Base-by-base conservation (phyloP, 2,113 vertebrate genomes). In the Oryzias melastigma region DNA sequence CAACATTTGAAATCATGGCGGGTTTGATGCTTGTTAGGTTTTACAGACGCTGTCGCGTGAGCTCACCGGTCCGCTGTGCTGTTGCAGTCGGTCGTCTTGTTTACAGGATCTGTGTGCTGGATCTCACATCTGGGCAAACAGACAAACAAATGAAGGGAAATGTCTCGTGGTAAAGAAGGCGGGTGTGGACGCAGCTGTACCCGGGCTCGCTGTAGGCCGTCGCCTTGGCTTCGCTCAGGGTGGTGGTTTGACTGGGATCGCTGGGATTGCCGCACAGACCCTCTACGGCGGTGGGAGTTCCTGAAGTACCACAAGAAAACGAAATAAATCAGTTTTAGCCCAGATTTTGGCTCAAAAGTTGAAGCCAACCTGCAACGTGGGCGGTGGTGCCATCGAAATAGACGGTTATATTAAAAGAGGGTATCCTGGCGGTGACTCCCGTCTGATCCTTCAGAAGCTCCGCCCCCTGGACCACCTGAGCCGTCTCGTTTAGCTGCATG, bases 91-190 rank as follows among this genome's bases (percentile, higher is more conserved):
- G 62, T 63, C 5, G 44, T 24, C 0, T 0, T 7, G 20, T 75
- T 46, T 6, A 14, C 2, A n/a, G 7, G 0, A 3, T 65, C 66
- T 1, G 0, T 6, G 40, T 51, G 43, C 14, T 12, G 2, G 1
- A 2, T 5, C 13, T 70, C 51, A 75, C 61, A 70, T 49, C 73
- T 75, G 47, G 35, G 8, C 8, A 13, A 13, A 35, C 17, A 62
- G 24, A 44, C 16, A 27, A 14, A 44, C 14, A 12, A 41, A 52
- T 22, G 44, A 35, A 15, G 5, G 12, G 20, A 5, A 14, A 51
- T 15, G 14, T 35, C 35, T 1, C 2, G 12, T 3, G 10, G 35
- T 35, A 2, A 35, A 35, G 7, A 8, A 35, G 8, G 18, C 17
- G 19, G 50, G 5, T 20, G 19, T 41, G 45, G 5, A 14, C 0